Evolutionary conservation across 2,113 vertebrate genomes (phyloP).

Genomic region (Charadrius vociferus): DNA sequence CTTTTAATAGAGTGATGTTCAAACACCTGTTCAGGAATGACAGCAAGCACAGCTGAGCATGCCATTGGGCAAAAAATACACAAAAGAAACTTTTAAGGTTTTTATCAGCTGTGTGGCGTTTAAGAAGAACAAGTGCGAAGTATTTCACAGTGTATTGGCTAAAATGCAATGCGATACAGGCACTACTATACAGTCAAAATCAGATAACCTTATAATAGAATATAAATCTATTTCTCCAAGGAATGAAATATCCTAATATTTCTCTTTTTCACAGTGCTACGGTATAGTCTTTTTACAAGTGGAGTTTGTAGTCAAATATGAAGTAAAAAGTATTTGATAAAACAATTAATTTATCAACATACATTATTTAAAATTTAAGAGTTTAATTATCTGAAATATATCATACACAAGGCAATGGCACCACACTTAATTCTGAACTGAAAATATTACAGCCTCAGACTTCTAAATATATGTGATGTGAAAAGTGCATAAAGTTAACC

Average conservation of each 20-base stretch:
- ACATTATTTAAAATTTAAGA: neutral
- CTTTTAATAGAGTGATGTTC: neutral
- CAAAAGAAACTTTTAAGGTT: neutral
- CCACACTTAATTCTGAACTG: neutral
- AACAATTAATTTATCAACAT: neutral
- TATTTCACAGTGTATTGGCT: neutral
- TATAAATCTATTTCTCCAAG: slow-evolving; percentile 9
- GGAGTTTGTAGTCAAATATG: neutral
- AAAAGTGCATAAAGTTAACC: neutral
- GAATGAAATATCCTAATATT: neutral
- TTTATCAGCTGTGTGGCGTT: neutral
- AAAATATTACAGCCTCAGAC: neutral
- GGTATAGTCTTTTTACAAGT: neutral
- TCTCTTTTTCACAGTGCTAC: neutral
- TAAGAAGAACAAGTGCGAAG: neutral
- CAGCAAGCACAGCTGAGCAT: neutral
- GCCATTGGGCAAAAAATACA: neutral
- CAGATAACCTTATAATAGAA: neutral
- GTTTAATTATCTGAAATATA: neutral
- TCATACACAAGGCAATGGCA: neutral
- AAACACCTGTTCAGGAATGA: neutral
- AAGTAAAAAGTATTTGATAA: neutral
- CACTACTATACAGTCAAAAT: neutral
- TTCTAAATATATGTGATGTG: neutral
- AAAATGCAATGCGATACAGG: neutral